Evolutionary conservation across 92 coral and sea anemone genomes (phyloP).

Genomic region (Paramuricea clavata): DNA sequence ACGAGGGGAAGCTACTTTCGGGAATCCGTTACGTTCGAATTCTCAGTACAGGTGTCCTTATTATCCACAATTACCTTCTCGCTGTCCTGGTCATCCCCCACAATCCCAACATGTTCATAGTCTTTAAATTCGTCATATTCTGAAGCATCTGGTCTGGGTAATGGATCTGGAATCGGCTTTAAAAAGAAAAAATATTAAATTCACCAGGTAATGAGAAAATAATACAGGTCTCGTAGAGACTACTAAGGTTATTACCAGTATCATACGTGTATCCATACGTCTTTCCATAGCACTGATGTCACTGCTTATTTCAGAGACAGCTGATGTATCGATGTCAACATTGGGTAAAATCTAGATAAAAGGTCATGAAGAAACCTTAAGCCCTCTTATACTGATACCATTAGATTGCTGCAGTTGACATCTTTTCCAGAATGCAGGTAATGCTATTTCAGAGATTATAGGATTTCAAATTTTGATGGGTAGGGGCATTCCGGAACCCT

Average conservation of each 20-base stretch:
- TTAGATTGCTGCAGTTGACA: no score
- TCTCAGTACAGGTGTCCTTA: slow-evolving; percentile 43
- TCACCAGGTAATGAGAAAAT: no score
- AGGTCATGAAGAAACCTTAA: background rate
- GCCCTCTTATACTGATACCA: no score
- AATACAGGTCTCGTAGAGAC: no score
- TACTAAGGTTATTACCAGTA: slow-evolving; percentile 44
- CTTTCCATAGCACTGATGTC: slow-evolving; percentile 52
- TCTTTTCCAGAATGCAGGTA: no score
- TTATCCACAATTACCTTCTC: slow-evolving; percentile 60
- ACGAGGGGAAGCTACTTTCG: no score
- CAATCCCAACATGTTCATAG: slow-evolving; percentile 80
- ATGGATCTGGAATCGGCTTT: slow-evolving; percentile 69
- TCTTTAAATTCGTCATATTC: slow-evolving; percentile 93
- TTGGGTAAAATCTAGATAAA: slow-evolving; percentile 89
- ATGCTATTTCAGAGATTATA: no score
- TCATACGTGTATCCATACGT: slow-evolving; percentile 24
- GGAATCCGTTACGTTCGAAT: no score
- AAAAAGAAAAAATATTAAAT: background rate
- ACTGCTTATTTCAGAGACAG: slow-evolving; percentile 68
- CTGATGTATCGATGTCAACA: slow-evolving; percentile 93
- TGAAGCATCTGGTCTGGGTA: slow-evolving; percentile 81
- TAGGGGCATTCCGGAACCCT: no score
- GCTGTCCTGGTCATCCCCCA: slow-evolving; percentile 66
- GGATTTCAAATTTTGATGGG: no score